Evolutionary conservation across 2,888 invertebrate species (phyloP), one percentile per base, ranked within the genome.

Genomic region (Branchellion lobata): DNA sequence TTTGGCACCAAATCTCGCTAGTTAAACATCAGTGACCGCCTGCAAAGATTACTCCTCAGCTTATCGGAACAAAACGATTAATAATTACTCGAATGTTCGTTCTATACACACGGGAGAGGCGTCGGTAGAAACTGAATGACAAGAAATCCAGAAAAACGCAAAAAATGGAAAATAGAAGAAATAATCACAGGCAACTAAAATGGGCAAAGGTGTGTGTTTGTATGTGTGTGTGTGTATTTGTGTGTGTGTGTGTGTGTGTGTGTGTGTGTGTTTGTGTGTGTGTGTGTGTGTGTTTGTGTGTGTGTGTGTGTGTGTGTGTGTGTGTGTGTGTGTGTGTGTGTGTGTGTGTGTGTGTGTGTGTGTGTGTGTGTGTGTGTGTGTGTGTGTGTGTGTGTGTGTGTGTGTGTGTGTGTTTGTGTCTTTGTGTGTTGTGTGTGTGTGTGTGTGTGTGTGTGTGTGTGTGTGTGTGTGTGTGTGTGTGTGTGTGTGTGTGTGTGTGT

Each of bases 231-330:
- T 57, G 61, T 57, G 61, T 57, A n/a, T 57, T 18, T 57, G 61
- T 57, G 61, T 57, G 61, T 57, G 61, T 57, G 61, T 57, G n/a
- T 57, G 61, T 75, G 79, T 24, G 51, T 61, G 68, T 57, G 73
- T 73, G 78, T 72, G 40, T 40, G 73, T 72, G 73, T 68, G 33
- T 80, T 36, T 57, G 68, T 73, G 74, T 83, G 74, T 83, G 83
- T 27, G 82, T 87, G 84, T 88, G 86, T 80, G 90, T 90, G 82
- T 68, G 76, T 76, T 53, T 80, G 75, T 80, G 61, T 71, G 76
- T 80, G 36, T 80, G 71, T 80, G 61, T 80, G 76, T 80, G 65
- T 76, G 79, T 81, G 65, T 80, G 80, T 80, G 65, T 77, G 80
- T 80, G 47, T 57, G 80, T 81, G 65, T 71, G 80, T 71, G 65